Conservation (phyloP, 2,113 vertebrate species). For the Jaculus jaculus region DNA sequence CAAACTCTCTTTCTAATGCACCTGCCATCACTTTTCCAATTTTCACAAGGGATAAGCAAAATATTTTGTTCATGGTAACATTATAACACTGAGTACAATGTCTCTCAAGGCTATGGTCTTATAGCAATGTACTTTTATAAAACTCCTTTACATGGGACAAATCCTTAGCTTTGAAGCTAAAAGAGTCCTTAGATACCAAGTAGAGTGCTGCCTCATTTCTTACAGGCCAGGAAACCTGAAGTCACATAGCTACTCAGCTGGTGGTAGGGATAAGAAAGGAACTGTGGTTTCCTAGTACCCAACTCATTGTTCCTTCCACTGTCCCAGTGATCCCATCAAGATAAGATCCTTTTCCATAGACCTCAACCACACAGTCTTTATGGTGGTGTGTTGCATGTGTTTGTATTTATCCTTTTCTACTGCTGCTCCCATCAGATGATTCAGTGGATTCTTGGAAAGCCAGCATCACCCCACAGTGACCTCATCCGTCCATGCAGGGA, state of each 20-base stretch:
- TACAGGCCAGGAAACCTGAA: not conserved
- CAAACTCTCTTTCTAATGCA: not conserved
- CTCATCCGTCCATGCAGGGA: conserved; percentile 60
- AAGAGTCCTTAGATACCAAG: not conserved
- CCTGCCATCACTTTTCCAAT: conserved; percentile 15
- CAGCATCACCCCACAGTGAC: conserved; percentile 69
- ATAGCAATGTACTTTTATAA: not conserved
- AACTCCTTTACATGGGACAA: not conserved
- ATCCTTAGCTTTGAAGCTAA: conserved; percentile 30
- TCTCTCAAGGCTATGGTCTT: not conserved
- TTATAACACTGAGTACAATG: not conserved
- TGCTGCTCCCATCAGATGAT: conserved; percentile 54
- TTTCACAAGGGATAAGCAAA: not conserved
- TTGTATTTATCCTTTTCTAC: conserved; percentile 70
- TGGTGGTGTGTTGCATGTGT: not conserved
- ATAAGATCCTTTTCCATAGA: not conserved
- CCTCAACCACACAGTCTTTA: not conserved
- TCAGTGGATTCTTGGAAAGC: conserved; percentile 68
- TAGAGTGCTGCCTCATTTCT: not conserved
- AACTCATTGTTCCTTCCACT: not conserved
- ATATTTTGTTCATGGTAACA: not conserved
- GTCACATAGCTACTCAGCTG: not conserved
- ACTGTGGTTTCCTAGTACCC: not conserved
- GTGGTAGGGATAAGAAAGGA: not conserved
- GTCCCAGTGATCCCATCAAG: not conserved